Evolutionary conservation across 2,888 invertebrate genomes (phyloP).

Genomic region (Pherbina coryleti): DNA sequence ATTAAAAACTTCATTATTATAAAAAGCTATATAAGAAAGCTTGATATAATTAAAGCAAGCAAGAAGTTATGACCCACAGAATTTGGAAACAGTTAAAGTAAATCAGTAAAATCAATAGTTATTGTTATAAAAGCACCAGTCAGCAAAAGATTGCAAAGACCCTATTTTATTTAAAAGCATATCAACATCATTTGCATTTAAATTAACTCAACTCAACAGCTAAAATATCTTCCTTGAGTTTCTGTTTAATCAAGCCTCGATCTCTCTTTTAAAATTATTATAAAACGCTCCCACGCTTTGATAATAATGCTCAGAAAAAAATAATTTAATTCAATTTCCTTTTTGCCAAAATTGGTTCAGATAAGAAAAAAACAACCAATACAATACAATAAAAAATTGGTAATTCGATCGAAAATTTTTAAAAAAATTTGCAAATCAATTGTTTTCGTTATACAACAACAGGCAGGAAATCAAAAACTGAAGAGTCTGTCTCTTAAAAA

Average conservation of each 20-base stretch:
- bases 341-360: conserved; percentile 18
- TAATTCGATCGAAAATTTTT: conserved; percentile 46
- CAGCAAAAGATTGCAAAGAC: too few species aligned
- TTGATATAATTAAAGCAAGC: too few species aligned
- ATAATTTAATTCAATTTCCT: conserved; percentile 44
- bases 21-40: too few species aligned
- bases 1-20: too few species aligned
- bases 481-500: neutral
- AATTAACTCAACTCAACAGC: too few species aligned
- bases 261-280: neutral
- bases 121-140: too few species aligned
- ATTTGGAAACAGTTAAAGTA: too few species aligned
- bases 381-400: conserved; percentile 23
- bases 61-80: too few species aligned
- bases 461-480: conserved; percentile 43
- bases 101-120: too few species aligned
- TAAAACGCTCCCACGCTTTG: conserved; percentile 42
- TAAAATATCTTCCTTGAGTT: too few species aligned
- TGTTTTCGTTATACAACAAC: conserved; percentile 33
- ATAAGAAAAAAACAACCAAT: conserved; percentile 3
- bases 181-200: too few species aligned
- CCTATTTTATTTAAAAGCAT: too few species aligned
- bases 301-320: neutral
- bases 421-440: conserved; percentile 43
- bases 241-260: neutral